phyloP scores from a whole-genome alignment of 30 jellyfish, hydroid and myxozoan species.

The Catostylus mosaicus region DNA sequence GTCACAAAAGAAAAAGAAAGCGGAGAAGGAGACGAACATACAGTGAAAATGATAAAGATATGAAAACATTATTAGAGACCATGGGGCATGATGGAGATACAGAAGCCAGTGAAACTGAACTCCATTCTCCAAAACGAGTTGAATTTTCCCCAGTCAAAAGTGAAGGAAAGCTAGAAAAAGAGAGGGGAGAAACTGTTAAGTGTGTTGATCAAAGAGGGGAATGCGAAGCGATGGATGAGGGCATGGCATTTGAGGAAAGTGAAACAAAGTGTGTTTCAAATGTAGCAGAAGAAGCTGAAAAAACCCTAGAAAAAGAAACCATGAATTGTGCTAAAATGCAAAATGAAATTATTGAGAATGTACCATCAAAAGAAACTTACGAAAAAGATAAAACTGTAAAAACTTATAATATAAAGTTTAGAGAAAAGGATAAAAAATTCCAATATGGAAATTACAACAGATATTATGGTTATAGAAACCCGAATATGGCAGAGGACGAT shows the following conservation, averaged over 20 bases:
- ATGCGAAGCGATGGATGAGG: background rate
- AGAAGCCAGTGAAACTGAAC: constrained; percentile 50
- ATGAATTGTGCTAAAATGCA: background rate
- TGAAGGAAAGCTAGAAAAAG: background rate
- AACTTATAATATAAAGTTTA: constrained; percentile 3
- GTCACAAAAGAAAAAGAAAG: constrained; percentile 69
- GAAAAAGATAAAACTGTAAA: background rate
- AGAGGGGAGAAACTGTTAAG: background rate
- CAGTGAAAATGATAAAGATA: constrained; percentile 52
- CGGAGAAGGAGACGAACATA: constrained; percentile 70
- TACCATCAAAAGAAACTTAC: background rate
- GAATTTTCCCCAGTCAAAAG: background rate
- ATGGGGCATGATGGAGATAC: constrained; percentile 42
- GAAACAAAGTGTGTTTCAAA: background rate
- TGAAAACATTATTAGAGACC: constrained; percentile 4
- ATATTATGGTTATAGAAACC: constrained; percentile 86
- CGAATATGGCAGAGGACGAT: constrained; percentile 76
- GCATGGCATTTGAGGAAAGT: background rate
- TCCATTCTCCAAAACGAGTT: constrained; percentile 10
- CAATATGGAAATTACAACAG: constrained; percentile 83
- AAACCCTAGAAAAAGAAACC: background rate
- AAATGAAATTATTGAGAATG: background rate
- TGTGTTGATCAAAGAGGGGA: background rate
- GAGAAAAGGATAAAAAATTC: constrained; percentile 67
- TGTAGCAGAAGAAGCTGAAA: background rate